Conservation (phyloP, 2,113 vertebrate species). For the Cacatua alba region DNA sequence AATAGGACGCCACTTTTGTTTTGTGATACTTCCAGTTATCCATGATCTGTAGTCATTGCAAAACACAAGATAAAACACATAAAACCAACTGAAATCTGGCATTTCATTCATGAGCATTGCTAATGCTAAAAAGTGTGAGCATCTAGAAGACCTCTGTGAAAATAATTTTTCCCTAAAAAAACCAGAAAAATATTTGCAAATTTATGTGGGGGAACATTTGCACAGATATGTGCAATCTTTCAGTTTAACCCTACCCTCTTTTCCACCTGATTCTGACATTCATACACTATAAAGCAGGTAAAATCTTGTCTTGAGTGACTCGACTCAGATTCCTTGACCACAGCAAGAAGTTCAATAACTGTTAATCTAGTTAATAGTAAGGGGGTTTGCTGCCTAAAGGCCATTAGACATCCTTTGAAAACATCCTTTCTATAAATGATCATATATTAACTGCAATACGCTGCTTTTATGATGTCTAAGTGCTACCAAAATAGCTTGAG, state of each 20-base stretch:
- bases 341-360: background rate
- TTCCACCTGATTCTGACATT: background rate
- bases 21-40: conserved; percentile 98
- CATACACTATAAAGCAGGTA: background rate
- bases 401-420: background rate
- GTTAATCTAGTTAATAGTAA: background rate
- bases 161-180: background rate
- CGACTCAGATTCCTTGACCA: background rate
- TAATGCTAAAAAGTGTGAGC: background rate
- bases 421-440: background rate
- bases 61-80: conserved; percentile 9
- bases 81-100: background rate
- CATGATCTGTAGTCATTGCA: conserved; percentile 80
- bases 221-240: background rate
- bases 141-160: background rate
- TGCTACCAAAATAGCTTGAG: background rate
- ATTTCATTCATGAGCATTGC: background rate
- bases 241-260: background rate
- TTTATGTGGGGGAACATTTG: background rate
- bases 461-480: background rate
- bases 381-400: background rate
- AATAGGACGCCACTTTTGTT: conserved; percentile 95
- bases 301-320: background rate
- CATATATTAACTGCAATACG: background rate
- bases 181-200: background rate